Conservation (phyloP, 1,140 invertebrate species). For the Gryon sp. region DNA sequence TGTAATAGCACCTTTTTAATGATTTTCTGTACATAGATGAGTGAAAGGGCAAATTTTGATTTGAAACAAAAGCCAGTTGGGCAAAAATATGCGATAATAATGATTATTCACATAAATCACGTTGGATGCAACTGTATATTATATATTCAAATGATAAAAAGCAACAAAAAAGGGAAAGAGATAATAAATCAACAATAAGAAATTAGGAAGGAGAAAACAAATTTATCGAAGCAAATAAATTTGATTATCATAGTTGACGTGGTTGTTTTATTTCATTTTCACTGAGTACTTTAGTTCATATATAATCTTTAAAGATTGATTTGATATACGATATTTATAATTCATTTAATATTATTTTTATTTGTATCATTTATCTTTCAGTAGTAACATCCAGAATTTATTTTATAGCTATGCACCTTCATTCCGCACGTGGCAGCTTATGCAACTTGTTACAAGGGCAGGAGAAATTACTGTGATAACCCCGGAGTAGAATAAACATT, state of each 20-base stretch:
- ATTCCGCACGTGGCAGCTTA: conserved; percentile 89
- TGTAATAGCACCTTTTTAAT: conserved; percentile 37
- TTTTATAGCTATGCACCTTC: too few relatives aligned
- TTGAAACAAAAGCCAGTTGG: too few relatives aligned
- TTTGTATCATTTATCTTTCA: too few relatives aligned
- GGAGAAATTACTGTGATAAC: conserved; percentile 72
- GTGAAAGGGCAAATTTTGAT: too few relatives aligned
- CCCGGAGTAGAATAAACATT: too few relatives aligned
- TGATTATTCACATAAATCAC: conserved; percentile 3
- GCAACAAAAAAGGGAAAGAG: conserved; percentile 1
- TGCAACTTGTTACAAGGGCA: conserved; percentile 79
- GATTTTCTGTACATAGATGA: conserved; percentile 23
- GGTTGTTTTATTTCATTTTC: not conserved
- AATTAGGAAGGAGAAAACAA: conserved; percentile 5
- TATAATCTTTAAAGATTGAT: too few relatives aligned
- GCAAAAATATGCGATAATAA: conserved; percentile 11
- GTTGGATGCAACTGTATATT: conserved; percentile 18
- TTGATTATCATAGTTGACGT: conserved; percentile 35
- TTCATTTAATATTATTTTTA: too few relatives aligned
- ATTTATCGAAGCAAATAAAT: conserved; percentile 33
- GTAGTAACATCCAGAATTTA: too few relatives aligned
- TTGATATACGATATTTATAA: too few relatives aligned
- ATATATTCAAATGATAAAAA: conserved; percentile 11
- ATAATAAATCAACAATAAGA: not conserved
- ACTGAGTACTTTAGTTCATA: too few relatives aligned